A percentile compares a stretch with the other conserved stretches of the same genome.
These are phyloP conservation scores for Pangasianodon gigas DNA, from an alignment of 2,113 vertebrate species.

Conservation along the genomic window DNA sequence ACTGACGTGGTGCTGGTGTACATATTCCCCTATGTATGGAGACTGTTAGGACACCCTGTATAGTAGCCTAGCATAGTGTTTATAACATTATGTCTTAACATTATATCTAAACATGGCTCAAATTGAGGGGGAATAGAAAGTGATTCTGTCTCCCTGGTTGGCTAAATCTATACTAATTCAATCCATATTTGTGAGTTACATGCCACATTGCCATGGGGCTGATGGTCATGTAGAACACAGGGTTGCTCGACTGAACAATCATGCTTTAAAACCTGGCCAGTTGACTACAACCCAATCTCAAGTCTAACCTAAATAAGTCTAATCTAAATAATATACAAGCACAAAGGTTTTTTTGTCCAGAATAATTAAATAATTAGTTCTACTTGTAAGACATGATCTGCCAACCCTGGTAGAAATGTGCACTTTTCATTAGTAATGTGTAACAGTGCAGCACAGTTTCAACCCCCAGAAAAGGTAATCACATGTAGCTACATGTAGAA, in stretches of 20 bases:
- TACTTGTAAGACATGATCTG: background rate
- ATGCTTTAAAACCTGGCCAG: background rate
- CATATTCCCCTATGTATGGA: too few relatives aligned
- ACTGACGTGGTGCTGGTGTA: too few relatives aligned
- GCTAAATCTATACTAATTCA: background rate
- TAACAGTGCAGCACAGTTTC: background rate
- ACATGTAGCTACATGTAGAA: background rate
- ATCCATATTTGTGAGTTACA: background rate
- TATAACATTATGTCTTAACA: background rate
- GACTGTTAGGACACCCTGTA: too few relatives aligned
- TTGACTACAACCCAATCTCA: background rate
- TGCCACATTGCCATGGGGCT: background rate
- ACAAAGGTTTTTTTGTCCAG: background rate
- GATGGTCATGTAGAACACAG: background rate
- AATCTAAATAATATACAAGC: background rate
- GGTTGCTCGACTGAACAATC: background rate
- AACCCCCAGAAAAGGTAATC: too few relatives aligned
- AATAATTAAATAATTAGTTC: background rate
- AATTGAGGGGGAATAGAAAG: background rate
- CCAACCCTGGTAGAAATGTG: background rate
- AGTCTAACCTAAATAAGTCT: background rate
- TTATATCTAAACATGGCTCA: background rate
- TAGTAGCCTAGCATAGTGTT: background rate
- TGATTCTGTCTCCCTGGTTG: background rate
- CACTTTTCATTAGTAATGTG: too few relatives aligned